phyloP scores from a whole-genome alignment of 2,113 vertebrate species.

The Eudorcas thomsonii region DNA sequence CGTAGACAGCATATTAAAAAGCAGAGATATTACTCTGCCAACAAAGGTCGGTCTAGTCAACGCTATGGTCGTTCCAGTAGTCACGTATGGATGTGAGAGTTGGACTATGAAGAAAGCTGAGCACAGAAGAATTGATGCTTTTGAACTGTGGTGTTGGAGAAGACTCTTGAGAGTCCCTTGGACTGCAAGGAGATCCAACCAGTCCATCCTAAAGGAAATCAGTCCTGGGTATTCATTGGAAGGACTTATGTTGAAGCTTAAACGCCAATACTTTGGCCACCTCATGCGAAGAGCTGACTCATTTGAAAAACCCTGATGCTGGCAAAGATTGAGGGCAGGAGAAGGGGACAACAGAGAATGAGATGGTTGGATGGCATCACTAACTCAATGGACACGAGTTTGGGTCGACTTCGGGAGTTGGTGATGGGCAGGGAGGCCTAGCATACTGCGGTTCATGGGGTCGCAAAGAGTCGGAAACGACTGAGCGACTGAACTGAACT shows the following conservation, averaged over 20 bases:
- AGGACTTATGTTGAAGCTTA: background rate
- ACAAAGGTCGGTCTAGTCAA: background rate
- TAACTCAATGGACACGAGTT: background rate
- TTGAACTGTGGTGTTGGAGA: background rate
- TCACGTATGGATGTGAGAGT: background rate
- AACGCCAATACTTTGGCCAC: background rate
- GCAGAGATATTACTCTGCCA: background rate
- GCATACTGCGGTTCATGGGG: background rate
- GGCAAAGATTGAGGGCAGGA: background rate
- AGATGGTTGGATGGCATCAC: background rate
- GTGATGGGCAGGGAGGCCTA: background rate
- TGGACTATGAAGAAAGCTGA: background rate
- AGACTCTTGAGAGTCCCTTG: background rate
- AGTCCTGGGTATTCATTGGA: background rate
- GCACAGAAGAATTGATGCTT: fast-evolving
- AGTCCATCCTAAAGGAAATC: background rate
- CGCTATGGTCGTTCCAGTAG: background rate
- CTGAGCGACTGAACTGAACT: background rate
- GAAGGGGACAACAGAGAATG: background rate
- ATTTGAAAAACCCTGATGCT: background rate
- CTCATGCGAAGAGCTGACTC: background rate
- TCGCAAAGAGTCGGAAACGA: background rate
- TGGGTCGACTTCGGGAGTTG: background rate
- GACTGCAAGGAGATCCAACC: background rate
- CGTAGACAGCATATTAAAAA: background rate